Percentiles rank a stretch among this genome's conserved stretches.
phyloP scores from a whole-genome alignment of 92 coral and sea anemone genomes.

The Hydrozoanthus gracilis region DNA sequence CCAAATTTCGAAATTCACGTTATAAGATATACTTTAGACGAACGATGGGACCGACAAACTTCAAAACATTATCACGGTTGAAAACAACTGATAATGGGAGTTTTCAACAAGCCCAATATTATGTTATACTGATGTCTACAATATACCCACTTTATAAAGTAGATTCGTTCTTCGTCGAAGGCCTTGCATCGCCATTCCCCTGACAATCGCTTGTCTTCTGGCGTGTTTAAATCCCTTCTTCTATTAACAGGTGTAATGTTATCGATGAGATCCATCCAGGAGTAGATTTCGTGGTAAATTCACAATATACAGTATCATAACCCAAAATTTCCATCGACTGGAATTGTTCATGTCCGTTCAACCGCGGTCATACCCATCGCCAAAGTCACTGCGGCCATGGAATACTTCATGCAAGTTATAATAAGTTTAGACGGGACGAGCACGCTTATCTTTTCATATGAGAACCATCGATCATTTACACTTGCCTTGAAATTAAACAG shows the following conservation, averaged over 20 bases:
- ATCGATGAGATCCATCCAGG: slow-evolving; percentile 35
- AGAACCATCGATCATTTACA: slow-evolving; percentile 7
- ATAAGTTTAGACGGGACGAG: no score
- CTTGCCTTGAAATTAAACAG: background rate
- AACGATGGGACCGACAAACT: background rate
- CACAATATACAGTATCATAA: slow-evolving; percentile 10
- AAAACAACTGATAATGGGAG: background rate
- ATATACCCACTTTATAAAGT: slow-evolving; percentile 42
- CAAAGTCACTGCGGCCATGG: background rate
- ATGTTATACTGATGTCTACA: background rate
- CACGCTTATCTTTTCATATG: no score
- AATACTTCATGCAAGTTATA: background rate
- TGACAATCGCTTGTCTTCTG: background rate
- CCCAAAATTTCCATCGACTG: background rate
- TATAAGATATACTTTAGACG: background rate
- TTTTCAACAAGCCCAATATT: no score
- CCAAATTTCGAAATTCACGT: background rate
- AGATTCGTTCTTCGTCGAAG: slow-evolving; percentile 21
- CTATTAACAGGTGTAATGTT: slow-evolving; percentile 25
- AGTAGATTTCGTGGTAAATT: background rate
- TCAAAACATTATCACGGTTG: slow-evolving; percentile 8
- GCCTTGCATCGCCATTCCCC: slow-evolving; percentile 36
- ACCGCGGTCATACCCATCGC: slow-evolving; percentile 8
- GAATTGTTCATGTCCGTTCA: slow-evolving; percentile 27
- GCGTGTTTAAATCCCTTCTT: slow-evolving; percentile 1